phyloP scores from a whole-genome alignment of 2,113 vertebrate genomes.

The Reinhardtius hippoglossoides region DNA sequence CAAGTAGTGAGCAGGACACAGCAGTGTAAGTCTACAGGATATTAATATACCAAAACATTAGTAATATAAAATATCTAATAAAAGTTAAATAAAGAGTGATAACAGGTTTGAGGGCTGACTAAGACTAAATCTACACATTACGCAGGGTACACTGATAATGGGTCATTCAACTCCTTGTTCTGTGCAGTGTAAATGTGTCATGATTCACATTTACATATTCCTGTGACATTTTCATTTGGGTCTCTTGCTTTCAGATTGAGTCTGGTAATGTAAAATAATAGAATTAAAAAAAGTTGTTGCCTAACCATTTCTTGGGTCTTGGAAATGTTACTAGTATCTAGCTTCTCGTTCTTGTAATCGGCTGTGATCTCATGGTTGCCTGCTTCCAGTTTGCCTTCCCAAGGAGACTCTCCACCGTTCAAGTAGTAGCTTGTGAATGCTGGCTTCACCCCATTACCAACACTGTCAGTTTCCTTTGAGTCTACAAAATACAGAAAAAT shows the following conservation, averaged over 20 bases:
- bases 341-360: constrained; percentile 3
- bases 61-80: too few species aligned
- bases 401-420: constrained; percentile 52
- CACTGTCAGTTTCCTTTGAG: not conserved
- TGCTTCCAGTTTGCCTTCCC: constrained; percentile 54
- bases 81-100: too few species aligned
- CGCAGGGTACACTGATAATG: not conserved
- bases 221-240: not conserved
- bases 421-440: constrained; percentile 41
- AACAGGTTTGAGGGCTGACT: too few species aligned
- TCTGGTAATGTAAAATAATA: not conserved
- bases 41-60: too few species aligned
- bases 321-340: constrained; percentile 20
- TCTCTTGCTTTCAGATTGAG: too few species aligned
- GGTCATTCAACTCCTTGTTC: not conserved
- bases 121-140: too few species aligned
- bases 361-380: not conserved
- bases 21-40: not conserved
- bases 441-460: not conserved
- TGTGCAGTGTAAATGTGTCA: not conserved
- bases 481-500: constrained; percentile 15
- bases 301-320: constrained; percentile 58
- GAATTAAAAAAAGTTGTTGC: not conserved
- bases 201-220: not conserved
- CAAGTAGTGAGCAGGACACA: not conserved